Evolutionary conservation across 2,888 invertebrate species (phyloP).

Genomic region (Synanthedon vespiformis): DNA sequence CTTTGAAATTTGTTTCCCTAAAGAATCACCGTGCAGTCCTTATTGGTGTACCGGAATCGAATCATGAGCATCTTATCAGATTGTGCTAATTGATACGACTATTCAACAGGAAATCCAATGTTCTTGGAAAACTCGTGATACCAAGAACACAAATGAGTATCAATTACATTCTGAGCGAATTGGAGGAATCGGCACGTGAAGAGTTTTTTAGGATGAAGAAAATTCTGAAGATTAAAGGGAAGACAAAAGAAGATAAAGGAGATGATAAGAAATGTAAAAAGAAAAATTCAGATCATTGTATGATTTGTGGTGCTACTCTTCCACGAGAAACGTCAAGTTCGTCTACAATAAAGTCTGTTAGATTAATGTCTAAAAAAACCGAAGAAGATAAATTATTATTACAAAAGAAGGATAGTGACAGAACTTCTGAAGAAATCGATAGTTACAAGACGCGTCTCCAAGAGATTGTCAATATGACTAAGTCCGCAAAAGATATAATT

Average conservation of each 20-base stretch:
- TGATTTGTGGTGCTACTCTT: background rate
- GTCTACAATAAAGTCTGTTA: background rate
- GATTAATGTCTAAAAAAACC: background rate
- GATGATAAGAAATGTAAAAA: slow-evolving; percentile 1
- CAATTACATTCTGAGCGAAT: slow-evolving; percentile 20
- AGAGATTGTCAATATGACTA: slow-evolving; percentile 1
- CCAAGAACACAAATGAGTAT: slow-evolving; percentile 23
- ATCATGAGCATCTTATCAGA: slow-evolving; percentile 14
- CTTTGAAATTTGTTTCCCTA: no score
- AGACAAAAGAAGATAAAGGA: slow-evolving; percentile 4
- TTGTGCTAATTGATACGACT: slow-evolving; percentile 4
- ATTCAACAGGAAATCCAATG: slow-evolving; percentile 27
- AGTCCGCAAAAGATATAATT: slow-evolving; percentile 13
- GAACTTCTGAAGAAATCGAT: background rate
- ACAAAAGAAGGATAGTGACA: background rate
- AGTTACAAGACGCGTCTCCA: background rate
- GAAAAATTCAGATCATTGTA: background rate
- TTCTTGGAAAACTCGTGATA: slow-evolving; percentile 24
- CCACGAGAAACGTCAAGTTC: background rate
- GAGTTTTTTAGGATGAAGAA: slow-evolving; percentile 26
- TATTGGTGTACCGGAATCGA: slow-evolving; percentile 15
- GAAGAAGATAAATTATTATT: background rate
- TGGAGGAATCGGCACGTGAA: slow-evolving; percentile 30
- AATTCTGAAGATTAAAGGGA: slow-evolving; percentile 11
- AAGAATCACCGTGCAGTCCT: slow-evolving; percentile 21